These are phyloP conservation scores for Julus scandinavius DNA, from an alignment of 2,888 invertebrate genomes.

Conservation along the genomic window DNA sequence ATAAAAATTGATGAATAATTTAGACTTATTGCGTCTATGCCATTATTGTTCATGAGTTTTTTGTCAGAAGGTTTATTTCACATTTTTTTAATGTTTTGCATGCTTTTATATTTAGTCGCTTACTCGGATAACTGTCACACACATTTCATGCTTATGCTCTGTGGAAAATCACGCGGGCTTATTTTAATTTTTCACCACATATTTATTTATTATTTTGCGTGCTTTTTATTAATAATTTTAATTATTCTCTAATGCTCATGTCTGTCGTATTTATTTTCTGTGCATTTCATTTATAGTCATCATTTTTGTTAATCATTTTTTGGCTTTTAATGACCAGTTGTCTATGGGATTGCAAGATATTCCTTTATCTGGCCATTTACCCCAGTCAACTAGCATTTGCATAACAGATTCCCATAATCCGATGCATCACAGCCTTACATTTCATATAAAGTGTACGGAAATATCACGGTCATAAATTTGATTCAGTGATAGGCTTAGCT, in stretches of 20 bases:
- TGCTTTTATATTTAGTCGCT: slow-evolving; percentile 27
- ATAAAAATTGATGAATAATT: background rate
- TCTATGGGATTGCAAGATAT: background rate
- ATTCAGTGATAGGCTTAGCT: background rate
- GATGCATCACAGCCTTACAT: background rate
- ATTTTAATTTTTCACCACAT: background rate
- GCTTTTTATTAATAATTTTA: slow-evolving; percentile 33
- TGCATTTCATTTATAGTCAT: background rate
- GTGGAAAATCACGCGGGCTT: slow-evolving; percentile 34
- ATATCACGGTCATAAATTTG: background rate
- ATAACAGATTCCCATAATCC: background rate
- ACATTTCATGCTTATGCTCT: slow-evolving; percentile 37
- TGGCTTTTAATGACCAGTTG: background rate
- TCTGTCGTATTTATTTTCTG: background rate
- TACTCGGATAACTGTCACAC: background rate
- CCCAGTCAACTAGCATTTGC: background rate
- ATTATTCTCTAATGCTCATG: slow-evolving; percentile 13
- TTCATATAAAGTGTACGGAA: background rate
- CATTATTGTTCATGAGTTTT: background rate
- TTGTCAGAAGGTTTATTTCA: background rate
- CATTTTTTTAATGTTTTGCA: background rate
- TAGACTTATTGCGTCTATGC: background rate
- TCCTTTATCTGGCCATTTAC: background rate
- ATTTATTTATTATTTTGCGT: background rate
- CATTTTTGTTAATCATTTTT: background rate